These are phyloP conservation scores for Emydoidea blandingii DNA, from an alignment of 2,797 vertebrate genomes.

Conservation along the genomic window DNA sequence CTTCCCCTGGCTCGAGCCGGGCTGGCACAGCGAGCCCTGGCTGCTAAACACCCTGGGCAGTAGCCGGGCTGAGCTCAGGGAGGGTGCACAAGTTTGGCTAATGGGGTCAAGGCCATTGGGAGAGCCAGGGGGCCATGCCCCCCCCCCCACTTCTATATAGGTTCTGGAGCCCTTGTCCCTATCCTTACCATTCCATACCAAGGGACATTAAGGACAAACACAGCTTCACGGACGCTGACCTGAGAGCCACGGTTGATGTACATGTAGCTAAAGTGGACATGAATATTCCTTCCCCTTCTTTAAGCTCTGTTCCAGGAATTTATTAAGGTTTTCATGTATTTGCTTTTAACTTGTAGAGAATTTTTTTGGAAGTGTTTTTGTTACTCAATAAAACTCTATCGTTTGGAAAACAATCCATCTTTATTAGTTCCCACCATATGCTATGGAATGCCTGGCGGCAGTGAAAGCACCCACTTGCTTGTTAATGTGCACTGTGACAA, in stretches of 20 bases:
- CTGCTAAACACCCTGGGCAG: too few relatives aligned
- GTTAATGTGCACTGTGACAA: neutral
- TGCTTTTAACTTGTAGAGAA: neutral
- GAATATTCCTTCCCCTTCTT: neutral
- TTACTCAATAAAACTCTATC: neutral
- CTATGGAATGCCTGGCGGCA: neutral
- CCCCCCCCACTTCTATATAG: too few relatives aligned
- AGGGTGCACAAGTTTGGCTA: neutral
- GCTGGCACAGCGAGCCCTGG: too few relatives aligned
- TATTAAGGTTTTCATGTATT: neutral
- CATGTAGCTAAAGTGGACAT: neutral
- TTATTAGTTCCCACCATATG: neutral
- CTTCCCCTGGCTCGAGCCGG: neutral
- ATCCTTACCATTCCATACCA: neutral
- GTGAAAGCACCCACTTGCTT: neutral
- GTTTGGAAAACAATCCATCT: neutral
- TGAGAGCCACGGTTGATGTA: neutral
- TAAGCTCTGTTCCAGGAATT: neutral
- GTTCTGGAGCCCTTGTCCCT: neutral
- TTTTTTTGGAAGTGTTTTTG: neutral
- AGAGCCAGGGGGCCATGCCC: too few relatives aligned
- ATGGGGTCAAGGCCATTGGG: neutral
- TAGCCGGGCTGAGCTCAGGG: neutral
- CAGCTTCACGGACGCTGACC: neutral
- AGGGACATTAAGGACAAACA: neutral